phyloP scores from a whole-genome alignment of 2,797 vertebrate genomes.

The Poecilia velifera region DNA sequence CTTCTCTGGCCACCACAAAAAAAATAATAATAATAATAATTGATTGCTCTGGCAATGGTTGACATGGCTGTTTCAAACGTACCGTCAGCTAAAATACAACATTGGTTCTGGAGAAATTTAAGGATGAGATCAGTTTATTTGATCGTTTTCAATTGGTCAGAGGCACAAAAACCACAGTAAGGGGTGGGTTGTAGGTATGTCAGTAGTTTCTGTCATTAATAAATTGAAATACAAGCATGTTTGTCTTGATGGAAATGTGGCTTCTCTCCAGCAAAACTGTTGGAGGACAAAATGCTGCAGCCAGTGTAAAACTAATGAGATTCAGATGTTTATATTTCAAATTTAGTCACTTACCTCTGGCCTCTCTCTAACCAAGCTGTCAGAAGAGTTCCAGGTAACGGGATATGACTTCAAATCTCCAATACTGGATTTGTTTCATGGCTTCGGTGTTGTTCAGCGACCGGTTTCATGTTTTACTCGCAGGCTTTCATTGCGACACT shows the following conservation, averaged over 20 bases:
- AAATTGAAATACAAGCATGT: constrained; percentile 49
- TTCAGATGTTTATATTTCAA: constrained; percentile 42
- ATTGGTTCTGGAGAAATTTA: constrained; percentile 22
- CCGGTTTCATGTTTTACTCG: constrained; percentile 66
- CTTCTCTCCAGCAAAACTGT: constrained; percentile 54
- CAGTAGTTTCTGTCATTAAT: constrained; percentile 32
- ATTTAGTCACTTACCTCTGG: constrained; percentile 76
- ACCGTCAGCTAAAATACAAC: constrained; percentile 31
- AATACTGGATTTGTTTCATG: constrained; percentile 90
- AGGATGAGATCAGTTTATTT: constrained; percentile 38
- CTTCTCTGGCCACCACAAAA: constrained; percentile 68
- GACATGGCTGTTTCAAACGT: constrained; percentile 37
- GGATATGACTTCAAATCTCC: constrained; percentile 73
- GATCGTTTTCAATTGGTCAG: constrained; percentile 12
- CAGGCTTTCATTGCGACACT: constrained; percentile 25
- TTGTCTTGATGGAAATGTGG: constrained; percentile 44
- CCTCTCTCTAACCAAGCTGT: constrained; percentile 87
- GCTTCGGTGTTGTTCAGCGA: constrained; percentile 81
- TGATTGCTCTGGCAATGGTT: constrained; percentile 38
- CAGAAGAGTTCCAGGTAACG: constrained; percentile 88
- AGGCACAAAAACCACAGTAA: constrained; percentile 9
- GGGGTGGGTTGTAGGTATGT: constrained; percentile 38
- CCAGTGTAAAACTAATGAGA: constrained; percentile 32
- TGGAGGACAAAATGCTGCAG: constrained; percentile 47
- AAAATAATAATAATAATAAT: background rate